Conservation (phyloP, 2,113 vertebrate species). For the Brevimyrus niger region DNA sequence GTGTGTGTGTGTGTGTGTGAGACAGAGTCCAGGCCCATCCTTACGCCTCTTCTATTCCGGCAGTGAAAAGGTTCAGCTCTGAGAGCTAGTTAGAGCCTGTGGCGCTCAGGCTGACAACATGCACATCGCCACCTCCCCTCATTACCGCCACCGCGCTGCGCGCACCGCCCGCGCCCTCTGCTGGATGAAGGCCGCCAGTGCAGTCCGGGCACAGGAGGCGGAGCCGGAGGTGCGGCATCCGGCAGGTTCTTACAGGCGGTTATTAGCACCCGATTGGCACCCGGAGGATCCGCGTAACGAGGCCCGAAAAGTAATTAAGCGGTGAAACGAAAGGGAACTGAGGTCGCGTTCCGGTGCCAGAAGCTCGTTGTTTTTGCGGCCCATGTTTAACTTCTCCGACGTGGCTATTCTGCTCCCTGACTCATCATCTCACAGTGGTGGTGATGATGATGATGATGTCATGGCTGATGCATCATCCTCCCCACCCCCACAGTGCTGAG, state of each 20-base stretch:
- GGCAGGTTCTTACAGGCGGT: neutral
- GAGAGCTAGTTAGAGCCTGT: constrained; percentile 67
- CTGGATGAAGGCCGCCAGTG: constrained; percentile 39
- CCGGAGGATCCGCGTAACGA: neutral
- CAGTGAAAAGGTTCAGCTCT: constrained; percentile 60
- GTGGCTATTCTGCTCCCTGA: neutral
- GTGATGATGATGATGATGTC: neutral
- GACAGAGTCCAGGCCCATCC: constrained; percentile 28
- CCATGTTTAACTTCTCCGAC: neutral
- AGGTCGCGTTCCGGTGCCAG: neutral
- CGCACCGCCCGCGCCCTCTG: constrained; percentile 58
- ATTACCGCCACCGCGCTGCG: constrained; percentile 64
- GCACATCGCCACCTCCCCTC: constrained; percentile 49
- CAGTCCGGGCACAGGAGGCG: neutral
- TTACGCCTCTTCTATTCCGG: constrained; percentile 65
- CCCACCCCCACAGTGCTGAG: constrained; percentile 62
- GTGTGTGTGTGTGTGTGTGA: neutral
- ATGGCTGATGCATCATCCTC: neutral
- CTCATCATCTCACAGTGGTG: neutral
- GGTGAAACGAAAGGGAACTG: neutral
- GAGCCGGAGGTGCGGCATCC: neutral
- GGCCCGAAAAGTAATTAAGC: neutral
- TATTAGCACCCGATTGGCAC: neutral
- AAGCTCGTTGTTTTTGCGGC: neutral
- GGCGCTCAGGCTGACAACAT: constrained; percentile 66